Evolutionary conservation across 2,888 invertebrate species (phyloP).

Genomic region (Baccha elongata): DNA sequence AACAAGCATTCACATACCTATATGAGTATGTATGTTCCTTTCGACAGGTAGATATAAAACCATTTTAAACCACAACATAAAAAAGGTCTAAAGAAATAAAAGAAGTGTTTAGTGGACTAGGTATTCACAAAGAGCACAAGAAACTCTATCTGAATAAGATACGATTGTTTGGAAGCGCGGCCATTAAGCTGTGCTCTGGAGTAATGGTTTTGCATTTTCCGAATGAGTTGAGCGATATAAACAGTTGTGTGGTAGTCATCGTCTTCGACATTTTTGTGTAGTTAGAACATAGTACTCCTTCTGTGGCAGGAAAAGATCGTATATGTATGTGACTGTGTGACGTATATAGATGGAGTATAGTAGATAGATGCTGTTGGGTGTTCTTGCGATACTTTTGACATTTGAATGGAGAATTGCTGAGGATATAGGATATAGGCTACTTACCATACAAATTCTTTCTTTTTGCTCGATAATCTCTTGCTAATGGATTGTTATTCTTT

Average conservation of each 20-base stretch:
- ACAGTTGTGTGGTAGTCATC: constrained; percentile 29
- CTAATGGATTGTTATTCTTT: neutral
- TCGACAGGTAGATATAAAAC: constrained; percentile 55
- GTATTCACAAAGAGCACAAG: neutral
- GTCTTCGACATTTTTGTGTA: constrained; percentile 1
- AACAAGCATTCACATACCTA: constrained; percentile 16
- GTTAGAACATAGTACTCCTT: neutral
- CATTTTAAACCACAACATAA: constrained; percentile 7
- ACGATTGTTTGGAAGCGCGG: constrained; percentile 32
- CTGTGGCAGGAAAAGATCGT: constrained; percentile 15
- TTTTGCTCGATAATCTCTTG: neutral
- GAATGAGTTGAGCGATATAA: constrained; percentile 55
- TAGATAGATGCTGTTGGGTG: constrained; percentile 58
- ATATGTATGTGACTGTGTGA: constrained; percentile 31
- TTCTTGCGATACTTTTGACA: constrained; percentile 63
- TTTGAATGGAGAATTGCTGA: constrained; percentile 60
- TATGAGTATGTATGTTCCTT: constrained; percentile 7
- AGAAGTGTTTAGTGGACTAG: neutral
- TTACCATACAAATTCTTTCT: constrained; percentile 29
- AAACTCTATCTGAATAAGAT: constrained; percentile 9
- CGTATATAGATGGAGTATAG: constrained; percentile 44
- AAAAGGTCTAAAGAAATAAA: constrained; percentile 34
- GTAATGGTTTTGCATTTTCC: constrained; percentile 60
- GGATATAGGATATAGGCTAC: neutral
- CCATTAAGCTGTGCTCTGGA: constrained; percentile 23